phyloP scores from a whole-genome alignment of 2,113 vertebrate species.

The Pseudolaguvia tuberculata region DNA sequence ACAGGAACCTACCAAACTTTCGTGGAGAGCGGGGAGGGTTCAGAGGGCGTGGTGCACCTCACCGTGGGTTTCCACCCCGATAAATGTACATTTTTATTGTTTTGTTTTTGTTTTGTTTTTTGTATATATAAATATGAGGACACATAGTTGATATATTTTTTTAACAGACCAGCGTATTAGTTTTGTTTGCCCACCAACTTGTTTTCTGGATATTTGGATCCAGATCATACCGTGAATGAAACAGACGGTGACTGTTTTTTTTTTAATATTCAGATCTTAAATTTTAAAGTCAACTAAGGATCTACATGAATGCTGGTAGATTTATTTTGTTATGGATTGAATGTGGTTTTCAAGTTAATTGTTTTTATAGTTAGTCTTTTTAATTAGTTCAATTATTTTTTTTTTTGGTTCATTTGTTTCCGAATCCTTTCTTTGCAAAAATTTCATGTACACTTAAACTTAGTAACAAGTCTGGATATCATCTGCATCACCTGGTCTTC shows the following conservation, averaged over 20 bases:
- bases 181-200: background rate
- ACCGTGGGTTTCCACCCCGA: slow-evolving; percentile 89
- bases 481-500: background rate
- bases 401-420: background rate
- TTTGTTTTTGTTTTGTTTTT: background rate
- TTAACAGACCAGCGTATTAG: background rate
- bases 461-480: background rate
- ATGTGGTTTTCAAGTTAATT: background rate
- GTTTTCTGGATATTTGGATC: background rate
- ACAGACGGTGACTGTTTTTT: background rate
- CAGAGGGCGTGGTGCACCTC: slow-evolving; percentile 82
- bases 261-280: background rate
- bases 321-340: background rate
- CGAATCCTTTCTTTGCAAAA: background rate
- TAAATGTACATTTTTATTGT: slow-evolving; percentile 53
- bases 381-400: background rate
- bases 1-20: slow-evolving; percentile 91
- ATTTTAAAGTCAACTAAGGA: slow-evolving; percentile 4
- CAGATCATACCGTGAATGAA: no score
- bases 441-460: background rate
- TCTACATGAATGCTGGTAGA: background rate
- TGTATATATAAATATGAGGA: background rate
- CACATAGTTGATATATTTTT: slow-evolving; percentile 7
- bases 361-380: background rate
- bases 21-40: slow-evolving; percentile 90